Conservation (phyloP, 2,797 vertebrate genomes). For the Sebastes flavidus region DNA sequence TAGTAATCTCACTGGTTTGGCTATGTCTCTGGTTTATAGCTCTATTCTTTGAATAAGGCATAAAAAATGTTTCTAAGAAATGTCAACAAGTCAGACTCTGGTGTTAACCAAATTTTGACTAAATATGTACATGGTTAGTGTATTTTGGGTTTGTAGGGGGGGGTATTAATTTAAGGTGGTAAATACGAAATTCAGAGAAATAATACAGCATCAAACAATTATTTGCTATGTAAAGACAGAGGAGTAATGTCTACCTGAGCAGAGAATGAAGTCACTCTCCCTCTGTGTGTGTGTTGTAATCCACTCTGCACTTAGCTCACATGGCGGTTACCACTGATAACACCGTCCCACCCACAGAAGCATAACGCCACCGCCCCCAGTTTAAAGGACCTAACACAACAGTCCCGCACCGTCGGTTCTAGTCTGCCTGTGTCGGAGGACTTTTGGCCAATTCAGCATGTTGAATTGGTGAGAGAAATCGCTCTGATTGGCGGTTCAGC, state of each 20-base stretch:
- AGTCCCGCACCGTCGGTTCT: no score
- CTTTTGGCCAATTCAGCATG: no score
- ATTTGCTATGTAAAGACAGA: neutral
- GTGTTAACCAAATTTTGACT: neutral
- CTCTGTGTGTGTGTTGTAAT: neutral
- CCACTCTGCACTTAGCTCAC: no score
- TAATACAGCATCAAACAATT: neutral
- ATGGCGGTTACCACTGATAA: no score
- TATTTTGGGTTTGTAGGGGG: neutral
- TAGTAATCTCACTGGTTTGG: neutral
- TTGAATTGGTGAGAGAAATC: no score
- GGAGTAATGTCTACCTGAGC: neutral
- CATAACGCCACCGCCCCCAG: no score
- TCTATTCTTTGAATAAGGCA: neutral
- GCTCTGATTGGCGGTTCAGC: no score
- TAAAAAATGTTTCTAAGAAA: neutral
- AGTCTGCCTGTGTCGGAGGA: no score
- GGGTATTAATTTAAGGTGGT: neutral
- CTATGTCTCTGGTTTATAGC: neutral
- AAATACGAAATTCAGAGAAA: neutral
- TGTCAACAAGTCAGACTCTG: neutral
- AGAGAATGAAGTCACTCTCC: neutral
- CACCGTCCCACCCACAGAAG: no score
- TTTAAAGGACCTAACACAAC: no score
- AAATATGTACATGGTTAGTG: neutral